phyloP scores from a whole-genome alignment of 2,113 vertebrate genomes.

The Platycercus adscitus region DNA sequence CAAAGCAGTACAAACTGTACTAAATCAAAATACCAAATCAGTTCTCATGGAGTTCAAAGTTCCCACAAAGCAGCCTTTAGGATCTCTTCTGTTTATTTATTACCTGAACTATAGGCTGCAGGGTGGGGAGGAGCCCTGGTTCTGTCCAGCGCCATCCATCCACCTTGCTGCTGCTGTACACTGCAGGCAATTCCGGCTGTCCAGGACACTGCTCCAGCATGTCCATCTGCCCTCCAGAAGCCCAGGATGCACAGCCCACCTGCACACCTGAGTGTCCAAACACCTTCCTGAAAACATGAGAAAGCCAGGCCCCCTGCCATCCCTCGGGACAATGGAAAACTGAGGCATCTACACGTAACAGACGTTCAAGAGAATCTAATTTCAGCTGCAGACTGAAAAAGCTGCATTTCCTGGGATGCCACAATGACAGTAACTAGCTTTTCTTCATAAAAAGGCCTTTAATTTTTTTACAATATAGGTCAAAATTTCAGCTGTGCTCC shows the following conservation, averaged over 20 bases:
- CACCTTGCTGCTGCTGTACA: fast-evolving
- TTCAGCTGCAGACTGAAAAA: background rate
- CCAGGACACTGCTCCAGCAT: background rate
- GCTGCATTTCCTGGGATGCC: background rate
- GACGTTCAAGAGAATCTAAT: background rate
- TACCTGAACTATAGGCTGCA: background rate
- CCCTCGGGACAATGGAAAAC: too few species aligned
- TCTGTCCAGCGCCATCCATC: background rate
- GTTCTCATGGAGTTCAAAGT: background rate
- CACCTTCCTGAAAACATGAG: background rate
- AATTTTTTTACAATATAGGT: background rate
- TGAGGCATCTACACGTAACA: fast-evolving
- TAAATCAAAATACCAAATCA: background rate
- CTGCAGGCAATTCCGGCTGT: background rate
- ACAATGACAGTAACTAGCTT: background rate
- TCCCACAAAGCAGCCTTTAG: background rate
- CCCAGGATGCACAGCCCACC: fast-evolving
- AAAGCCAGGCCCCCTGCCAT: background rate
- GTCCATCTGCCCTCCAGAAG: fast-evolving
- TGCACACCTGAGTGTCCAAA: background rate
- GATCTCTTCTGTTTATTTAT: background rate
- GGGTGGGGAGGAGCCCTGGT: background rate
- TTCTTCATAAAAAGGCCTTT: background rate
- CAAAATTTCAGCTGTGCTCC: background rate
- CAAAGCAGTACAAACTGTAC: background rate